These are phyloP conservation scores for Cephalophus harveyi DNA, from an alignment of 2,113 vertebrate species.

Conservation along the genomic window DNA sequence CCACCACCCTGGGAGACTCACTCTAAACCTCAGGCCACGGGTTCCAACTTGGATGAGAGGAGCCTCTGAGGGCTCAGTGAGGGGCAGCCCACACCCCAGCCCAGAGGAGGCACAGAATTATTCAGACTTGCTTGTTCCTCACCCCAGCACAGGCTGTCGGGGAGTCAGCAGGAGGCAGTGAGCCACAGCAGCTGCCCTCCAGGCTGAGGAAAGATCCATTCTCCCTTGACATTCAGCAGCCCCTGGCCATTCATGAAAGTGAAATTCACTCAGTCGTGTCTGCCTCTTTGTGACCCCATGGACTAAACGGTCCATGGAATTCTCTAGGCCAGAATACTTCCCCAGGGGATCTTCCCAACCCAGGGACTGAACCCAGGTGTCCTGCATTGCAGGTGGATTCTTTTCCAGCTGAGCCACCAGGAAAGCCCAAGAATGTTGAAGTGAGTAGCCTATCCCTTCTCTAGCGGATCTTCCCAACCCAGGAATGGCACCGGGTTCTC, in stretches of 20 bases:
- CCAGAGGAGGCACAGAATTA: background rate
- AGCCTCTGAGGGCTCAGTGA: fast-evolving
- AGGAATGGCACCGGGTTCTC: background rate
- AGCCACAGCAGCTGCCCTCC: background rate
- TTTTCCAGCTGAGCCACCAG: background rate
- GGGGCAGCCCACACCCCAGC: background rate
- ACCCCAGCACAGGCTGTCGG: fast-evolving
- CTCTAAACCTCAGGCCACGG: fast-evolving
- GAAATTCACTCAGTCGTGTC: background rate
- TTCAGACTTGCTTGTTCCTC: background rate
- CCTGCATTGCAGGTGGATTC: background rate
- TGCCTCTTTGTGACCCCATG: background rate
- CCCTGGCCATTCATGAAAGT: background rate
- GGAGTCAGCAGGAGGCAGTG: fast-evolving
- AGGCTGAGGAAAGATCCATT: fast-evolving
- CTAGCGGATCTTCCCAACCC: fast-evolving
- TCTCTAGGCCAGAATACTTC: background rate
- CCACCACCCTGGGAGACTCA: too few species aligned
- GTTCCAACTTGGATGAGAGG: background rate
- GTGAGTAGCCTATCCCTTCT: background rate
- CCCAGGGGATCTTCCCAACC: background rate
- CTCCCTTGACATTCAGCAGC: background rate
- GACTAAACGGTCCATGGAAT: background rate
- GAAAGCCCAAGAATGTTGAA: background rate
- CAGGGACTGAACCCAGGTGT: background rate